These are phyloP conservation scores for Cyrtorhinus lividipennis DNA, from an alignment of 1,140 invertebrate species.

Conservation along the genomic window DNA sequence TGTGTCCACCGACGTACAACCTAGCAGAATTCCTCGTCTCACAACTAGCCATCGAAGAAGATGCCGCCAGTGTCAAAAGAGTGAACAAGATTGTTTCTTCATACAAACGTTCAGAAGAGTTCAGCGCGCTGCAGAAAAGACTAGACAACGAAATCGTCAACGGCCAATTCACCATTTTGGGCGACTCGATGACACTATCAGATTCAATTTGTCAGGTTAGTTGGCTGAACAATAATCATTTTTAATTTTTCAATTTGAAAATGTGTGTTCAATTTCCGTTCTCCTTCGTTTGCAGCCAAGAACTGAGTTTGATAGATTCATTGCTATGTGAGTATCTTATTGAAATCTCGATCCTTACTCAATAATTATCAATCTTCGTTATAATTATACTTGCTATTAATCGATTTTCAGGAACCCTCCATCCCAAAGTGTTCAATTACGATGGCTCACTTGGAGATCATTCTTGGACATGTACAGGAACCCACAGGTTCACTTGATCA, in stretches of 20 bases:
- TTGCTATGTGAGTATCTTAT: conserved; percentile 21
- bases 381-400: not conserved
- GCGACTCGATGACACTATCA: not conserved
- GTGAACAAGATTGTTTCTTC: conserved; percentile 15
- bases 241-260: not conserved
- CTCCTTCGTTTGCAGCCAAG: not conserved
- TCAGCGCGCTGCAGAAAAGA: conserved; percentile 4
- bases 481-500: conserved; percentile 35
- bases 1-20: conserved; percentile 50
- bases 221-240: not conserved
- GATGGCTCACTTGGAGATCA: conserved; percentile 23
- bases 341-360: not conserved
- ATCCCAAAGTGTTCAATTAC: conserved; percentile 17
- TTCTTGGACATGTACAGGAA: conserved; percentile 39
- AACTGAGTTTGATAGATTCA: conserved; percentile 16
- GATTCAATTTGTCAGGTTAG: conserved; percentile 8
- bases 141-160: conserved; percentile 10
- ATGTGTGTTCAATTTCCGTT: not conserved
- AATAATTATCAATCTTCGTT: too few species aligned
- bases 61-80: conserved; percentile 15
- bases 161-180: conserved; percentile 5
- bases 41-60: conserved; percentile 31
- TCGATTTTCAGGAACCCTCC: conserved; percentile 21
- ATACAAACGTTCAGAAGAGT: conserved; percentile 19
- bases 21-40: conserved; percentile 55